Conservation (phyloP, 2,113 vertebrate genomes). For the Lonchura striata region DNA sequence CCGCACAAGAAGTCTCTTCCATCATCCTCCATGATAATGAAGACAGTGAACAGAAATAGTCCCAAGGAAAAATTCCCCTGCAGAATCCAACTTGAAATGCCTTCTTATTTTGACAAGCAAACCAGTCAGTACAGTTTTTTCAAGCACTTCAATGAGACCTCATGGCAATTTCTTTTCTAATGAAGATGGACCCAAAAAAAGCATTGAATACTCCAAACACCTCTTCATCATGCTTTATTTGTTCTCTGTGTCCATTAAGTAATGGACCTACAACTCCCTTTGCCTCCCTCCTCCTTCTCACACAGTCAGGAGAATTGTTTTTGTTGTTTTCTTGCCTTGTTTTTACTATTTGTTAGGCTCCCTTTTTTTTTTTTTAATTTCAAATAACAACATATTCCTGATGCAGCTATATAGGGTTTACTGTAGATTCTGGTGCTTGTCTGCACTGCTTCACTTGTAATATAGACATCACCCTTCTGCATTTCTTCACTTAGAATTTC, state of each 20-base stretch:
- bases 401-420: background rate
- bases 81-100: background rate
- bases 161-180: background rate
- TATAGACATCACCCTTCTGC: background rate
- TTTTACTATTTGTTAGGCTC: background rate
- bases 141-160: background rate
- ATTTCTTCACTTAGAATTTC: background rate
- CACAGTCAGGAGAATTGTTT: background rate
- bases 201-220: background rate
- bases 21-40: slow-evolving; percentile 40
- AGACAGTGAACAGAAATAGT: slow-evolving; percentile 49
- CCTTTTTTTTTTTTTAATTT: background rate
- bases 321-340: background rate
- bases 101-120: background rate
- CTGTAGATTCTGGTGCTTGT: background rate
- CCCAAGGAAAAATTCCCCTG: background rate
- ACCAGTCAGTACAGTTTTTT: background rate
- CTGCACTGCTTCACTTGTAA: background rate
- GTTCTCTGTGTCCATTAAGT: background rate
- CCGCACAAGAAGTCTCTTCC: slow-evolving; percentile 9
- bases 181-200: background rate
- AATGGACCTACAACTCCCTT: background rate
- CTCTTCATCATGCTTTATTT: background rate
- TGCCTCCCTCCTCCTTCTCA: background rate
- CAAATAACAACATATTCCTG: background rate